phyloP scores from a whole-genome alignment of 2,888 invertebrate genomes.

The Limnephilus auricula region DNA sequence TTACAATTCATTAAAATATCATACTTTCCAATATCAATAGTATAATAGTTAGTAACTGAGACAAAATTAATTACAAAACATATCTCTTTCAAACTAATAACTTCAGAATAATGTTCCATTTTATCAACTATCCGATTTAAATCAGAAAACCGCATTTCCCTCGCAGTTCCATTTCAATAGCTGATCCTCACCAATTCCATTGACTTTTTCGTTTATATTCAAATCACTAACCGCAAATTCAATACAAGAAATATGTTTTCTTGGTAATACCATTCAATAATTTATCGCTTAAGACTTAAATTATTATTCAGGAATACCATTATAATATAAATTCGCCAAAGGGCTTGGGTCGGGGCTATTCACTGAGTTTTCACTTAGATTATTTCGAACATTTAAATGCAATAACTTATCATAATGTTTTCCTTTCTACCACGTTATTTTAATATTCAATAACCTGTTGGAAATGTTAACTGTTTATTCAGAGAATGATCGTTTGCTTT shows the following conservation, averaged over 20 bases:
- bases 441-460: neutral
- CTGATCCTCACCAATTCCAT: neutral
- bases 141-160: neutral
- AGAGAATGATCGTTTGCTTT: neutral
- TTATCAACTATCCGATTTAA: neutral
- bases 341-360: neutral
- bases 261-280: neutral
- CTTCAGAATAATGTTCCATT: neutral
- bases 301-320: neutral
- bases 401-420: neutral
- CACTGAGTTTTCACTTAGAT: neutral
- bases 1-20: too few species aligned
- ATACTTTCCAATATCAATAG: neutral
- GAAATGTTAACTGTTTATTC: neutral
- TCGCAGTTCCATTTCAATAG: neutral
- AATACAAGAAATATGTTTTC: slow-evolving; percentile 2
- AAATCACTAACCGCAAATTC: neutral
- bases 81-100: neutral
- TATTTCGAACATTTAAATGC: neutral
- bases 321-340: neutral
- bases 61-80: neutral
- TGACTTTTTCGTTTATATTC: neutral
- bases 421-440: neutral
- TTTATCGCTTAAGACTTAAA: neutral
- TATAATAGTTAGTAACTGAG: neutral